A percentile compares a stretch with the other conserved stretches of the same genome.
phyloP scores from a whole-genome alignment of 1,140 invertebrate species.

The Catajapyx aquilonaris region DNA sequence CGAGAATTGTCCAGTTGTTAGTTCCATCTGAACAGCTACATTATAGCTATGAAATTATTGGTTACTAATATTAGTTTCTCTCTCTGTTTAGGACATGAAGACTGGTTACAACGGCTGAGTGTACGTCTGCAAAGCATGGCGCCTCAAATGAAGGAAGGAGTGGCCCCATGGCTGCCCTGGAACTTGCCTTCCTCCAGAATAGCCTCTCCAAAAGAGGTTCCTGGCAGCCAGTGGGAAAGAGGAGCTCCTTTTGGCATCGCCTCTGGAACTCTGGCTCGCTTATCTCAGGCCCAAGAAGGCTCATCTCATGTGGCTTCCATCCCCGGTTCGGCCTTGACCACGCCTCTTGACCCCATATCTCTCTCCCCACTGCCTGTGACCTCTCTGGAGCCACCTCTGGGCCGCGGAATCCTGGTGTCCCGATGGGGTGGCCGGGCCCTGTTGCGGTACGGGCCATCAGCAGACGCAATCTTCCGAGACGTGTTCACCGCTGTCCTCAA shows the following conservation, averaged over 20 bases:
- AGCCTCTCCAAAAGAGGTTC: no score
- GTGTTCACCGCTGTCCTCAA: constrained; percentile 89
- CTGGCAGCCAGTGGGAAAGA: constrained; percentile 16
- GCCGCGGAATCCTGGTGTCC: constrained; percentile 74
- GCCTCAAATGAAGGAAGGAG: constrained; percentile 53
- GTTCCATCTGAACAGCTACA: no score
- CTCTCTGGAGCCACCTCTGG: constrained; percentile 65
- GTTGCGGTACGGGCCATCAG: constrained; percentile 59
- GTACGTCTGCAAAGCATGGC: constrained; percentile 68
- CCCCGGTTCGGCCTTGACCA: not conserved
- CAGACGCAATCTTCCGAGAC: constrained; percentile 71
- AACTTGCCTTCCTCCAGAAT: no score
- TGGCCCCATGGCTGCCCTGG: constrained; percentile 35
- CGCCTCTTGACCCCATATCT: not conserved
- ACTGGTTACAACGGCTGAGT: constrained; percentile 62
- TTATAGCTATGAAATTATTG: no score
- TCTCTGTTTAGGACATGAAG: no score
- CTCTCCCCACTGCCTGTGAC: constrained; percentile 28
- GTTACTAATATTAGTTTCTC: no score
- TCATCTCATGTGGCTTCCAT: constrained; percentile 7
- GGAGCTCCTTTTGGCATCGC: constrained; percentile 28
- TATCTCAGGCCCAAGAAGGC: constrained; percentile 28
- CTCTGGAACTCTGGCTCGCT: constrained; percentile 55
- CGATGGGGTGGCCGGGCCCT: constrained; percentile 24
- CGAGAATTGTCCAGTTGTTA: no score